A percentile compares a stretch with the other conserved stretches of the same genome.
Conservation (phyloP, 2,113 vertebrate species). For the Pantherophis guttatus region DNA sequence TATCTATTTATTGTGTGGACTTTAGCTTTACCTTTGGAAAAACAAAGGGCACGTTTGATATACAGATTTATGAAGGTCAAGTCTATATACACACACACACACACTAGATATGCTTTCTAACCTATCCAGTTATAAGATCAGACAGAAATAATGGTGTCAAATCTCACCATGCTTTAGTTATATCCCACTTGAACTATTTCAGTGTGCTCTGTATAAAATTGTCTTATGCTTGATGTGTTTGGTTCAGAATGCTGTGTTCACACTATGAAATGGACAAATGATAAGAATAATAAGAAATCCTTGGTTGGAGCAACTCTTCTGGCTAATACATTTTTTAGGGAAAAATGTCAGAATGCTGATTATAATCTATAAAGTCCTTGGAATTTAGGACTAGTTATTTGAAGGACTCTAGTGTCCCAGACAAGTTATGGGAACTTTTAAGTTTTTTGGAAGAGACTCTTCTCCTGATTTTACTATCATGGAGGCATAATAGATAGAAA, state of each 20-base stretch:
- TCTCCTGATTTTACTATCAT: background rate
- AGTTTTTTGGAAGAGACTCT: background rate
- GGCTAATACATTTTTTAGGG: background rate
- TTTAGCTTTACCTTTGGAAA: background rate
- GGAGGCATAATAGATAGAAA: background rate
- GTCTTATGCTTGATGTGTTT: background rate
- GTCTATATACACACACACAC: too few relatives aligned
- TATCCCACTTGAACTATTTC: background rate
- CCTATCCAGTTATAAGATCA: background rate
- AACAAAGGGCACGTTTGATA: background rate
- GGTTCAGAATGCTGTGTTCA: background rate
- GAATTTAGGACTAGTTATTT: background rate
- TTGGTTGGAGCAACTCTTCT: background rate
- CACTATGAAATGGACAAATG: background rate
- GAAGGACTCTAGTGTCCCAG: background rate
- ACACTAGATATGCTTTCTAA: background rate
- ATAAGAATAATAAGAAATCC: background rate
- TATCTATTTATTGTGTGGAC: background rate
- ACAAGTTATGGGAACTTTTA: background rate
- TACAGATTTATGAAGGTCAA: background rate
- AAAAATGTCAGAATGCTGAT: background rate
- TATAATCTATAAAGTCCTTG: background rate
- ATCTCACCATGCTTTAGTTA: background rate
- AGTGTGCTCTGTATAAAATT: background rate
- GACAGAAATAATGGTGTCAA: background rate